These are phyloP conservation scores for Lasioglossum pauxillum DNA, from an alignment of 2,888 invertebrate genomes.

Conservation along the genomic window DNA sequence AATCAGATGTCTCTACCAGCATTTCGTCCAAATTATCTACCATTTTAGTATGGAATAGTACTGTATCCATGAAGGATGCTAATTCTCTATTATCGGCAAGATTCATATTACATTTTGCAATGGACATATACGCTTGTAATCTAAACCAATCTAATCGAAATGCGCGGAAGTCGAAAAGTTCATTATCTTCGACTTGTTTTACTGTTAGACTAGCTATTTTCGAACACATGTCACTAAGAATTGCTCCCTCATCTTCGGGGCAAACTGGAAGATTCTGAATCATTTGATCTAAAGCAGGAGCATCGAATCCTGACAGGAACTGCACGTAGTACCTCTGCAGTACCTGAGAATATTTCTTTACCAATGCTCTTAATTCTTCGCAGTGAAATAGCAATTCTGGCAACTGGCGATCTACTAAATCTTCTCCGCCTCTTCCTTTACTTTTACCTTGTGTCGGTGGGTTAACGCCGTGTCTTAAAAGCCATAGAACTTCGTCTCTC, in stretches of 20 bases:
- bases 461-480: constrained; percentile 97
- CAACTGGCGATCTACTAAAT: constrained; percentile 96
- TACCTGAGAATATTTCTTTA: constrained; percentile 98
- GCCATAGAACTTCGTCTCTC: constrained; percentile 98
- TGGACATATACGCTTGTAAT: constrained; percentile 96
- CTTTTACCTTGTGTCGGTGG: constrained; percentile 93
- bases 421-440: constrained; percentile 95
- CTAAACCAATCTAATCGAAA: constrained; percentile 99
- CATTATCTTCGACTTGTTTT: constrained; percentile 98
- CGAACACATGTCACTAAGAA: constrained; percentile 96
- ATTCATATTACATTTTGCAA: constrained; percentile 91
- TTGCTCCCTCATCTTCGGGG: constrained; percentile 97
- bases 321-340: constrained; percentile 99
- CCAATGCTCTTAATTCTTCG: constrained; percentile 97
- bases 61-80: constrained; percentile 96
- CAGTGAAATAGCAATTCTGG: constrained; percentile 99
- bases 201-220: constrained; percentile 94
- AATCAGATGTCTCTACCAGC: constrained; percentile 97
- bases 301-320: constrained; percentile 98
- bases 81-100: constrained; percentile 94
- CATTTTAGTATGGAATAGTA: constrained; percentile 98
- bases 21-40: constrained; percentile 99
- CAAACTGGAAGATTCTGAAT: constrained; percentile 93
- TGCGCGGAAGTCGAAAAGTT: constrained; percentile 97
- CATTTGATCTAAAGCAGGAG: constrained; percentile 93